phyloP scores from a whole-genome alignment of 2,888 invertebrate genomes.

The Ophion costatus region DNA sequence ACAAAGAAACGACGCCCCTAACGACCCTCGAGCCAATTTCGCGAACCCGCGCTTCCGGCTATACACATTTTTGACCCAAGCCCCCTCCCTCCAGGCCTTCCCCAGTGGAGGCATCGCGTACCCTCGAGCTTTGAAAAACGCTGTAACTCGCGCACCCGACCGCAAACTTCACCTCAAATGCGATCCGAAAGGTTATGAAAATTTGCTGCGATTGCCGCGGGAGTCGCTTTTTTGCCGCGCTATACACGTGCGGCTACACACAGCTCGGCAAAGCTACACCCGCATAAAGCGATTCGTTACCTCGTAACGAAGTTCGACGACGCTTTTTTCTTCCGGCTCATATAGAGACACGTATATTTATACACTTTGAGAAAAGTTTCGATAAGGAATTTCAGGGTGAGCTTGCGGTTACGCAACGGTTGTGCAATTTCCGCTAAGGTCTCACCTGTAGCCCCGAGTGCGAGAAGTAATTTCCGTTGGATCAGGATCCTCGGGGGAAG shows the following conservation, averaged over 20 bases:
- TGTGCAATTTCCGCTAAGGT: background rate
- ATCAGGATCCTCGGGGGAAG: background rate
- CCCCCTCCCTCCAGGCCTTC: background rate
- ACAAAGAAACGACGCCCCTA: constrained; percentile 42
- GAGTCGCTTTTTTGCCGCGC: background rate
- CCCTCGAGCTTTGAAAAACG: constrained; percentile 1
- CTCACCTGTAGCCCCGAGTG: background rate
- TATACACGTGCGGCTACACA: background rate
- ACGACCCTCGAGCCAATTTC: constrained; percentile 49
- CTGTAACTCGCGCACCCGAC: background rate
- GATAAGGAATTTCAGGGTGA: no score
- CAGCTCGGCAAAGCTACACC: no score
- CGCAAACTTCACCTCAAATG: constrained; percentile 4
- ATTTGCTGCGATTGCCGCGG: constrained; percentile 16
- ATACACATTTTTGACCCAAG: constrained; percentile 8
- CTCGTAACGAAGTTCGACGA: background rate
- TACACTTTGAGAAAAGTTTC: no score
- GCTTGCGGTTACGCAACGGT: background rate
- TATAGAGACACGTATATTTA: no score
- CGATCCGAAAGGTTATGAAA: constrained; percentile 7
- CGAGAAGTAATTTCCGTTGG: constrained; percentile 1
- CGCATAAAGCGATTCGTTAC: background rate
- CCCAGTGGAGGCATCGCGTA: background rate
- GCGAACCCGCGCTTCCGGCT: constrained; percentile 21
- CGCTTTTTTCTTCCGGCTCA: no score